Conservation (phyloP, 64 coral and sea anemone genomes). For the Stichodactyla mertensii region DNA sequence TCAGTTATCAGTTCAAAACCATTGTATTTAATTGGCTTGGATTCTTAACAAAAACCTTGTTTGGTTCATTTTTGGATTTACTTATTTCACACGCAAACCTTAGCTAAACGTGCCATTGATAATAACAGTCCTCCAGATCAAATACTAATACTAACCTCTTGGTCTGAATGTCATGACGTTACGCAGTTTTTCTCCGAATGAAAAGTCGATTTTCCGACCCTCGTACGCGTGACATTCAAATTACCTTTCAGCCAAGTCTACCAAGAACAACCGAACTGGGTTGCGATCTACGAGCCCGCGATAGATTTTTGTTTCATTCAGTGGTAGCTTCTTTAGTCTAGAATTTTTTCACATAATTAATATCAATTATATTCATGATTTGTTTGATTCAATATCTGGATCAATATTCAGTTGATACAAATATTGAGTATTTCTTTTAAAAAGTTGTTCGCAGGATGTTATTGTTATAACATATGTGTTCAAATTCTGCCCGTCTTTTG, state of each 20-base stretch:
- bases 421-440: no score
- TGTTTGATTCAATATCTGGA: no score
- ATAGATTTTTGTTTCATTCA: neutral
- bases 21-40: no score
- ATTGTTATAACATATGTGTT: no score
- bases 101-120: neutral
- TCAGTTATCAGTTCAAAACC: no score
- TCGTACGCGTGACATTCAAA: neutral
- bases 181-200: neutral
- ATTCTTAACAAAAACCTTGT: neutral
- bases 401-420: no score
- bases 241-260: neutral
- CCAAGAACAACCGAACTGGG: neutral
- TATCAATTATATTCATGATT: no score
- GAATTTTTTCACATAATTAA: neutral
- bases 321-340: conserved; percentile 1
- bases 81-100: neutral
- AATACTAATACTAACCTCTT: neutral
- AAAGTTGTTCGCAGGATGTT: no score
- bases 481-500: no score
- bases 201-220: neutral
- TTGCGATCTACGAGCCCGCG: neutral
- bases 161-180: neutral
- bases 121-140: neutral
- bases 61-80: neutral